phyloP scores from a whole-genome alignment of 2,113 vertebrate genomes.

The Vireo altiloquus region DNA sequence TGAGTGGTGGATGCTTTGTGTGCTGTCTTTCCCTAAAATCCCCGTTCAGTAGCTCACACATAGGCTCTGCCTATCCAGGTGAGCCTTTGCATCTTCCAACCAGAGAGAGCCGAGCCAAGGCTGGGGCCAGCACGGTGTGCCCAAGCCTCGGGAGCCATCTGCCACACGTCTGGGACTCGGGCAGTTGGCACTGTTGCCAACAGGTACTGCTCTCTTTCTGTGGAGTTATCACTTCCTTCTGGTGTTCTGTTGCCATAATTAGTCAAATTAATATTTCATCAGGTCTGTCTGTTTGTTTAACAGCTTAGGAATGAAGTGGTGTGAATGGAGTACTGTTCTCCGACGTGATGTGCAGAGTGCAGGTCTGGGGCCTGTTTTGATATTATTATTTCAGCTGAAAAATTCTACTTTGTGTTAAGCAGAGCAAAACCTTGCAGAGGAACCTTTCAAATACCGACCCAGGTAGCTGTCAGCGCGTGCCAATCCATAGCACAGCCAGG shows the following conservation, averaged over 20 bases:
- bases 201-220: background rate
- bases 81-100: background rate
- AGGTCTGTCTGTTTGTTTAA: background rate
- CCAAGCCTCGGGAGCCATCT: background rate
- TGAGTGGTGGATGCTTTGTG: background rate
- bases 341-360: accelerated
- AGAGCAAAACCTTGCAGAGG: background rate
- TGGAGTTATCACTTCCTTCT: background rate
- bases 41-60: accelerated
- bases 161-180: background rate
- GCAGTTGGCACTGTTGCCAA: background rate
- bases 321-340: background rate
- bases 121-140: background rate
- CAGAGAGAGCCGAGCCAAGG: background rate
- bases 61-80: background rate
- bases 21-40: background rate
- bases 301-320: background rate
- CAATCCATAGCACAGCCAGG: background rate
- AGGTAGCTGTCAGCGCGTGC: background rate
- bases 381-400: background rate
- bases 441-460: background rate
- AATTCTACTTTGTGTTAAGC: background rate
- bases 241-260: background rate
- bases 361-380: background rate
- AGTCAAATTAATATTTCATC: background rate